These are phyloP conservation scores for Apus apus DNA, from an alignment of 2,113 vertebrate species.

Conservation along the genomic window DNA sequence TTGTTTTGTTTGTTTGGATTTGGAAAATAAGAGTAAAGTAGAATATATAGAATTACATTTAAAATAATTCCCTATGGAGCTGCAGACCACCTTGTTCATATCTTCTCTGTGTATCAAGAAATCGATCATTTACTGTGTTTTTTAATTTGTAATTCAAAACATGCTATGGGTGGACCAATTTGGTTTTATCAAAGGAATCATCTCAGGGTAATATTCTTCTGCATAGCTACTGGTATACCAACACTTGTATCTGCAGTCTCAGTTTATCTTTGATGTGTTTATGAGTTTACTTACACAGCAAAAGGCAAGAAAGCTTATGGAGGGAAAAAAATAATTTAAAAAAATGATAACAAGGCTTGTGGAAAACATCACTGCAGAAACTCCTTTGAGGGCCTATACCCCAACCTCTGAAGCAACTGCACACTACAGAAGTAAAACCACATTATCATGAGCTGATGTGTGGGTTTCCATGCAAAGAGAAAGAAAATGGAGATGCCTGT, in stretches of 20 bases:
- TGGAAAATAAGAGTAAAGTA: not conserved
- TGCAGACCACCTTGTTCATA: not conserved
- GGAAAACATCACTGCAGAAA: not conserved
- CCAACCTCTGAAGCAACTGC: not conserved
- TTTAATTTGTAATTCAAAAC: conserved; percentile 16
- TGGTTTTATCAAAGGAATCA: not conserved
- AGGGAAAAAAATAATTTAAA: not conserved
- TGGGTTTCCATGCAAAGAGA: not conserved
- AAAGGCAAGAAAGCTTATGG: not conserved
- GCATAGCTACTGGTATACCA: not conserved
- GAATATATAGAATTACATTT: not conserved
- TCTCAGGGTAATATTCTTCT: not conserved
- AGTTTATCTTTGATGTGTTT: conserved; percentile 8
- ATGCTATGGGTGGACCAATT: not conserved
- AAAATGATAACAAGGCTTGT: not conserved
- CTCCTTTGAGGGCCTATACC: not conserved
- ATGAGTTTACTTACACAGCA: not conserved
- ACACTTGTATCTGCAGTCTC: not conserved
- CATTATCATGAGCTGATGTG: not conserved
- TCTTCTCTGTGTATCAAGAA: not conserved
- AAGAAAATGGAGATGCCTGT: not conserved
- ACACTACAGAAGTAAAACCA: not conserved
- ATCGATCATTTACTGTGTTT: not conserved
- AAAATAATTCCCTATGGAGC: conserved; percentile 5
- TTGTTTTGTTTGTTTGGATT: conserved; percentile 24